Evolutionary conservation across 2,113 vertebrate genomes (phyloP), one percentile per base, ranked within the genome.

Genomic region (Drymodes brunneopygia): DNA sequence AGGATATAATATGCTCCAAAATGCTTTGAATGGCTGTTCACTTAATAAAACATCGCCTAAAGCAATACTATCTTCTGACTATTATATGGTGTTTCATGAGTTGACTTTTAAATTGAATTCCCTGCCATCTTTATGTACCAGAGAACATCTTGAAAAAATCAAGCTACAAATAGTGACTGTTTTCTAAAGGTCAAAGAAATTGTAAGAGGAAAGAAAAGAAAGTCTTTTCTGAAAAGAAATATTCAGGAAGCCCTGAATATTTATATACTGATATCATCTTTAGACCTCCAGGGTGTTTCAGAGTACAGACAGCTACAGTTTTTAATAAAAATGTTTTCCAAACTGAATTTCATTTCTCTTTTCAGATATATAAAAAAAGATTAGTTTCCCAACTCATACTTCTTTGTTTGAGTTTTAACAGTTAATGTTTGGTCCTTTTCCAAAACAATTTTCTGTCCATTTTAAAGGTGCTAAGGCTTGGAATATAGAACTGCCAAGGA

Each of bases 61-160:
- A 93, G 91, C 95, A 47, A 81, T 95, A 88, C 54, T 93, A 44
- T 86, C 87, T 96, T 90, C 57, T 94, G 29, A 81, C 40, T 51
- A 64, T 82, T 97, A 91, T 94, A 94, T 92, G 86, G 77, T 81
- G 77, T 90, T 96, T 95, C 91, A 79, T 81, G 80, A 93, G 69
- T 78, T 92, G 84, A 91, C 92, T 95, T 96, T 69, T 93, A 96
- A 96, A 92, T 92, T 91, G 19, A 93, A 95, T 94, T 91, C 81
- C 47, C 70, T 85, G 23, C 73, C 81, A 96, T 91, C 93, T 97
- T 95, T 94, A 89, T 87, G 48, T 97, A 88, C 61, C 15, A 44
- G 60, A 89, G 50, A 97, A 92, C 82, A 95, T 96, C 67, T 91
- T 95, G 88, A 96, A 96, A 94, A 92, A 94, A 96, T 97, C 88